Conservation (phyloP, 1,140 invertebrate species). For the Caenorhabditis latens region DNA sequence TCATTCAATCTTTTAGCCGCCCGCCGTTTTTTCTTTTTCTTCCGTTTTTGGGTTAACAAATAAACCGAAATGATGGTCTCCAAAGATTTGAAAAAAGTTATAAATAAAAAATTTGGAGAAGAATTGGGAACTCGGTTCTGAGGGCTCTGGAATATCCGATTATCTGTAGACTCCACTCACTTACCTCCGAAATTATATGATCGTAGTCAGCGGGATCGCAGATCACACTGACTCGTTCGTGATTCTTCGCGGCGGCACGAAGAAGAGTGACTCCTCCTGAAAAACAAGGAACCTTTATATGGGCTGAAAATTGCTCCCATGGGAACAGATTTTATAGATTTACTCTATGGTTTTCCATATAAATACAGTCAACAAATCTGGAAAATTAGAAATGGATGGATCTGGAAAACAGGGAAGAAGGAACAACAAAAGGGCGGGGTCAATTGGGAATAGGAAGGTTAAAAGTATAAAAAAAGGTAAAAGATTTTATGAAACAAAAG, state of each 20-base stretch:
- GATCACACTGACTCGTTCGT: conserved; percentile 91
- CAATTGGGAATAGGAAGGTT: not conserved
- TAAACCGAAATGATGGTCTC: not conserved
- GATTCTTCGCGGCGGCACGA: conserved; percentile 96
- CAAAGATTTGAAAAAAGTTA: not conserved
- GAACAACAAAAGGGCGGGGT: conserved; percentile 7
- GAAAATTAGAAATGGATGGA: not conserved
- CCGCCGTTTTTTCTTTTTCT: not conserved
- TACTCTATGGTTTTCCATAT: not conserved
- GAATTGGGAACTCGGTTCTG: no score
- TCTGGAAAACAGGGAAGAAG: not conserved
- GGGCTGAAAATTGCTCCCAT: not conserved
- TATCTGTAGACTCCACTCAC: not conserved
- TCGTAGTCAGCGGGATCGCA: conserved; percentile 92
- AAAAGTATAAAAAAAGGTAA: not conserved
- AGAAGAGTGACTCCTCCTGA: conserved; percentile 88
- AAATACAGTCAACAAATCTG: not conserved
- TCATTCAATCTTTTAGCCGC: conserved; percentile 35
- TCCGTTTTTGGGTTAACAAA: not conserved
- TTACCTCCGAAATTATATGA: conserved; percentile 70
- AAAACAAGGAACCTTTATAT: conserved; percentile 1
- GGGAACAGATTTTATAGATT: not conserved
- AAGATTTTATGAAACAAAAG: not conserved
- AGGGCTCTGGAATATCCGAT: not conserved
- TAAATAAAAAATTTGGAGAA: no score